phyloP scores from a whole-genome alignment of 1,140 invertebrate genomes.

The Dendrolimus punctatus region DNA sequence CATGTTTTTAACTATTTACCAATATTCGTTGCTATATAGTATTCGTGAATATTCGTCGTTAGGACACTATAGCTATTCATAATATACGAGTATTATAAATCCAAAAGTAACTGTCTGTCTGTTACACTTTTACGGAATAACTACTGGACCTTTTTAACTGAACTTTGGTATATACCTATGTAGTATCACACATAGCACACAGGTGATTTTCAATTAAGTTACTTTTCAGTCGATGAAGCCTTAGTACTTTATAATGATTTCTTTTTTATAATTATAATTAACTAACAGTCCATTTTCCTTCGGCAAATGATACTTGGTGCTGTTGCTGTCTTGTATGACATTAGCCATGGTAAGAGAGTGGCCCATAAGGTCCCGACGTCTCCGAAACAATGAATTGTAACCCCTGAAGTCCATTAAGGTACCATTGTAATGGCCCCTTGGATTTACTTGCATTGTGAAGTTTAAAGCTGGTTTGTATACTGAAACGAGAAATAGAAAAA shows the following conservation, averaged over 20 bases:
- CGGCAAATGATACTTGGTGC: slow-evolving; percentile 37
- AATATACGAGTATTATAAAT: too few relatives aligned
- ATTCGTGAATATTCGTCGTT: too few relatives aligned
- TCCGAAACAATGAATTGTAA: slow-evolving; percentile 28
- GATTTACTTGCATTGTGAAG: slow-evolving; percentile 17
- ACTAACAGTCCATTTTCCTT: slow-evolving; percentile 44
- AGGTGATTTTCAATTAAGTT: background rate
- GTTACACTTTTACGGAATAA: too few relatives aligned
- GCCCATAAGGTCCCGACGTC: slow-evolving; percentile 35
- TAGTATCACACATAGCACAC: too few relatives aligned
- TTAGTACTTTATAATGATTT: too few relatives aligned
- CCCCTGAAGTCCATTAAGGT: slow-evolving; percentile 25
- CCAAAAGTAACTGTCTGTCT: too few relatives aligned
- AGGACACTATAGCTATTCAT: too few relatives aligned
- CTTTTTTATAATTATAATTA: background rate
- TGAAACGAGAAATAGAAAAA: slow-evolving; percentile 8
- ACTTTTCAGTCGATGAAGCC: too few relatives aligned
- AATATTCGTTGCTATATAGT: too few relatives aligned
- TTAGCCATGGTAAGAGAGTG: slow-evolving; percentile 44
- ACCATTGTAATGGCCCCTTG: slow-evolving; percentile 32
- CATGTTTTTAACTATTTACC: too few relatives aligned
- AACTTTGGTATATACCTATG: too few relatives aligned
- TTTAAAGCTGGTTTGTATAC: slow-evolving; percentile 38
- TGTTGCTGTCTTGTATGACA: slow-evolving; percentile 49
- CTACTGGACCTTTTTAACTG: too few relatives aligned